Evolutionary conservation across 1,140 invertebrate species (phyloP).

Genomic region (Panagrolaimus sp.): DNA sequence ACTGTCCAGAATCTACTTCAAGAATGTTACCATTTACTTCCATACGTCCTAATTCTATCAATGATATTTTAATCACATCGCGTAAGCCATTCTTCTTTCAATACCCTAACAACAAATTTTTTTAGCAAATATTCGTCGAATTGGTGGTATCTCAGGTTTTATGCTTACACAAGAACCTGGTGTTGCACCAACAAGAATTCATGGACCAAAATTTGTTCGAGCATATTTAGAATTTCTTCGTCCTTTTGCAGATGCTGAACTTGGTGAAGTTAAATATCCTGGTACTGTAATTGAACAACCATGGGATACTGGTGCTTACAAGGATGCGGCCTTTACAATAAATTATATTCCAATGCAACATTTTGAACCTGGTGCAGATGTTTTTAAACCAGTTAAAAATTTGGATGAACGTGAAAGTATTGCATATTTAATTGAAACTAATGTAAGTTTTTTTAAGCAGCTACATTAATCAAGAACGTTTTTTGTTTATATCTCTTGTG

Average conservation of each 20-base stretch:
- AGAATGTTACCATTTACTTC: conserved; percentile 36
- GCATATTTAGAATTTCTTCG: conserved; percentile 45
- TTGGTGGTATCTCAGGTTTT: conserved; percentile 47
- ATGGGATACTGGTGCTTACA: conserved; percentile 28
- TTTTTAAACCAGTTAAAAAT: background rate
- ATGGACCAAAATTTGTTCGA: conserved; percentile 38
- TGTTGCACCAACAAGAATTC: conserved; percentile 31
- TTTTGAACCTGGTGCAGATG: background rate
- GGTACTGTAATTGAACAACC: conserved; percentile 26
- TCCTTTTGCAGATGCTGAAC: conserved; percentile 49
- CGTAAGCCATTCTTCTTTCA: conserved; percentile 29
- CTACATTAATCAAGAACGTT: conserved; percentile 3
- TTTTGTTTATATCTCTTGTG: no score
- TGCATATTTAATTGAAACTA: conserved; percentile 46
- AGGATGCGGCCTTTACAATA: conserved; percentile 30
- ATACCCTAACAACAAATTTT: no score
- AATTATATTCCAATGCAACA: conserved; percentile 32
- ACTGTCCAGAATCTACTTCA: conserved; percentile 45
- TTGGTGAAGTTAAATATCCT: conserved; percentile 35
- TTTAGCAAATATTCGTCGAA: conserved; percentile 45
- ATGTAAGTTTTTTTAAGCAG: conserved; percentile 23
- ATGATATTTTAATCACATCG: conserved; percentile 50
- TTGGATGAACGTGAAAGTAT: conserved; percentile 31
- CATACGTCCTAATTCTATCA: conserved; percentile 25
- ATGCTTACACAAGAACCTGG: conserved; percentile 35